These are phyloP conservation scores for Zoanthus gigantus DNA, from an alignment of 92 coral and sea anemone genomes.

Conservation along the genomic window DNA sequence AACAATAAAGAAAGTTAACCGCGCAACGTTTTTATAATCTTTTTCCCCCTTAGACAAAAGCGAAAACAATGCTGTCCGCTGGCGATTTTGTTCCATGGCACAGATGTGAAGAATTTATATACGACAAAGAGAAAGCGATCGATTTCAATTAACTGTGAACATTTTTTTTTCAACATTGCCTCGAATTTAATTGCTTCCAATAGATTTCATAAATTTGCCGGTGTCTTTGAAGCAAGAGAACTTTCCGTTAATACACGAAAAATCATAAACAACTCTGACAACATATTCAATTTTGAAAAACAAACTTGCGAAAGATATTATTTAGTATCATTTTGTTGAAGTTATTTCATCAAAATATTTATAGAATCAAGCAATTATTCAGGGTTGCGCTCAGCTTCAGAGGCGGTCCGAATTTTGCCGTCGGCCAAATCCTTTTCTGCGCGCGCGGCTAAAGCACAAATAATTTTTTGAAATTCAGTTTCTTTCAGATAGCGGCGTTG, in stretches of 20 bases:
- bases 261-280: conserved; percentile 4
- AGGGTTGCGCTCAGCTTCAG: neutral
- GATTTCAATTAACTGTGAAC: conserved; percentile 7
- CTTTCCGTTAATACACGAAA: conserved; percentile 4
- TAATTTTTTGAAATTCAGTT: neutral
- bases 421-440: neutral
- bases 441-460: too few relatives aligned
- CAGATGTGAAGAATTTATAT: conserved; percentile 1
- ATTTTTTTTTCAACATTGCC: neutral
- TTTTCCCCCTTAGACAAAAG: neutral
- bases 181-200: conserved; percentile 3
- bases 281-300: neutral
- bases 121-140: conserved; percentile 7
- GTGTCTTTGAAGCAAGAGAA: conserved; percentile 3
- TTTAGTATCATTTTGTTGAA: conserved; percentile 11
- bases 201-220: neutral
- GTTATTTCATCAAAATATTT: conserved; percentile 14
- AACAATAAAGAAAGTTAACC: neutral
- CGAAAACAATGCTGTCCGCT: neutral
- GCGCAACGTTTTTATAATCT: neutral
- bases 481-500: neutral
- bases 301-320: neutral
- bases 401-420: neutral
- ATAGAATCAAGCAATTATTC: neutral
- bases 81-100: conserved; percentile 2